Base-by-base conservation (phyloP, 2,888 invertebrate species). In the Thereva unica region DNA sequence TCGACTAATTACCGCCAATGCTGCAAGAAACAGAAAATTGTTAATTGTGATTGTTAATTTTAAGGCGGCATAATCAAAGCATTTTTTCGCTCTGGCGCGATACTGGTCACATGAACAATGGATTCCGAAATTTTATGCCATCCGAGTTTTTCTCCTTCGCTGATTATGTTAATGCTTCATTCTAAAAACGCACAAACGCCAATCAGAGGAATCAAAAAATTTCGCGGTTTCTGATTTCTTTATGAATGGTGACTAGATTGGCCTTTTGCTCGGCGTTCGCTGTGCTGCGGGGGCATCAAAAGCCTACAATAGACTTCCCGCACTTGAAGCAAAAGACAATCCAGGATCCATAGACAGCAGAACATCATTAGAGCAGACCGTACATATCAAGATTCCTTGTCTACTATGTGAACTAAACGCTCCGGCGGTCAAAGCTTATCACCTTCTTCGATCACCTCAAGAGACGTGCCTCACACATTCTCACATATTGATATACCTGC, bases 151-250 rank as follows among this genome's bases (percentile, higher is more conserved):
- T 64, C 64, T 10, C 44, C 64, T 64, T 34, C 34, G 64, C 23
- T 64, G 64, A 37, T 64, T 64, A 55, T 64, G 64, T 9, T 64
- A 64, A 64, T 47, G 64, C 55, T 10, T 37, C 9, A 54, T 64
- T 64, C 6, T 54, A 38, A 55, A 53, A 53, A 64, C 52, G 52
- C 64, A 64, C 53, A 64, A 64, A 64, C 44, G 53, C 53, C 64
- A 64, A 61, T 61, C 61, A 61, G 35, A 64, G 23, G 53, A 53
- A 64, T 61, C 61, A 61, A 61, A 61, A 61, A 61, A 50, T 61
- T 61, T 50, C 50, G 41, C 50, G 34, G 49, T 40, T 40, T n/a
- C 45, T 50, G 41, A 41, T 44, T 45, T 61, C 42, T 38, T 47
- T 59, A 47, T 50, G 61, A 49, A 49, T 50, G 50, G 45, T 47